Evolutionary conservation across 2,888 invertebrate species (phyloP), one percentile per base, ranked within the genome.

Genomic region (Patella caerulea): DNA sequence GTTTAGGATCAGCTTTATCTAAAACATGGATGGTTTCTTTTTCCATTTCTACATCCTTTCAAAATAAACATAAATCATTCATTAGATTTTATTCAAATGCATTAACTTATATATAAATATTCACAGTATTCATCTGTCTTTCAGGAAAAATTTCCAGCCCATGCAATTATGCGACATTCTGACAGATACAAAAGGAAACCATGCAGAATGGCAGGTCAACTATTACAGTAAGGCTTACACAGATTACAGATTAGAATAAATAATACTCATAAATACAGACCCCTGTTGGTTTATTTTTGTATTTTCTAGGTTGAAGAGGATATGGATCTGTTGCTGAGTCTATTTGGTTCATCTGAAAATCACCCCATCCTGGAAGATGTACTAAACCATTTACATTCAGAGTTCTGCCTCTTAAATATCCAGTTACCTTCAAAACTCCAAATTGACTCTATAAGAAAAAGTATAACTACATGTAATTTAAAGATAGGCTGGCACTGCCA

Each of bases 301-400:
- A 81, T 80, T 82, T 85, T 17, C 59, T 17, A 17, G 59, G 59
- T 17, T 59, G 59, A 19, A 88, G 82, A 34, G 89, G 88, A 78
- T 90, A 85, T 7, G 91, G 91, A 83, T 92, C 92, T 17, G 79
- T 78, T 0, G 93, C 93, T 1, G 88, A 86, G 81, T 91, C 91
- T 83, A 98, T 96, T 90, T 95, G 94, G n/a, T 82, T 76, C 94
- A 99, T 94, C 93, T 98, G 98, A 90, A 96, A 99, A 89, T 98
- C 97, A 12, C 98, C 98, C 88, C 96, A 94, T 0, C 98, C 98
- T 71, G 97, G 95, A 76, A 99, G 94, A 89, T 99, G 97, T 45
- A 99, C 94, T 76, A 98, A 93, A 81, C 95, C 94, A 92, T 99
- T 98, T 0, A 96, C 97, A 89, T 96, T 95, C 75, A 99, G 92